Base-by-base conservation (phyloP, 2,888 invertebrate genomes). In the Synergus gifuensis region DNA sequence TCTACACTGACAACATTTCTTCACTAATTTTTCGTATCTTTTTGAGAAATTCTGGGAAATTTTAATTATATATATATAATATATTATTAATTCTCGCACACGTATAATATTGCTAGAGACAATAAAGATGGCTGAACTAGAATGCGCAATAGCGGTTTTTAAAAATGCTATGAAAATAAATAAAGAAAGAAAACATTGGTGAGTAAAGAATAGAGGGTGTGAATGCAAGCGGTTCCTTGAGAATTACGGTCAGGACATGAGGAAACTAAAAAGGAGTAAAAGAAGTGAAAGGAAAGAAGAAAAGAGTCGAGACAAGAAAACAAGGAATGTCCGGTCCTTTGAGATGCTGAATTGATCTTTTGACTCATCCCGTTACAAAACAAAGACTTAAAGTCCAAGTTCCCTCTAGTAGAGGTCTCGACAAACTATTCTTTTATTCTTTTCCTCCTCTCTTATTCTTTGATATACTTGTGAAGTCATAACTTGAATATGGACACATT, bases 271-370 rank as follows among this genome's bases (percentile, higher is more conserved):
- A 80, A 49, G 69, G 77, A 78, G 76, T 79, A 67, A 78, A 63
- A 78, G 49, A 40, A 22, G 40, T 54, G n/a, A 49, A 77, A 66
- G 63, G 49, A 40, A 62, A 64, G 46, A 36, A 64, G 58, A 78
- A 78, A 76, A 76, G 49, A 78, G 78, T 44, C 28, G 58, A 76
- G n/a, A 76, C 79, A 76, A 73, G 81, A 78, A 82, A 82, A 77
- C 81, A 78, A 81, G 82, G 81, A 79, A 83, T 84, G 84, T 77
- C 36, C 73, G 54, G 76, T 85, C 86, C 87, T 88, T 88, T 87
- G 88, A 87, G 86, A 86, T 87, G 85, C 83, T 85, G 86, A 87
- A 86, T 86, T 86, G 88, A 88, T 87, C 85, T 84, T 83, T 77
- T 76, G 84, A 85, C 85, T 88, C 87, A 84, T 88, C 87, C 87